Conservation (phyloP, 1,140 invertebrate genomes). For the Sitodiplosis mosellana region DNA sequence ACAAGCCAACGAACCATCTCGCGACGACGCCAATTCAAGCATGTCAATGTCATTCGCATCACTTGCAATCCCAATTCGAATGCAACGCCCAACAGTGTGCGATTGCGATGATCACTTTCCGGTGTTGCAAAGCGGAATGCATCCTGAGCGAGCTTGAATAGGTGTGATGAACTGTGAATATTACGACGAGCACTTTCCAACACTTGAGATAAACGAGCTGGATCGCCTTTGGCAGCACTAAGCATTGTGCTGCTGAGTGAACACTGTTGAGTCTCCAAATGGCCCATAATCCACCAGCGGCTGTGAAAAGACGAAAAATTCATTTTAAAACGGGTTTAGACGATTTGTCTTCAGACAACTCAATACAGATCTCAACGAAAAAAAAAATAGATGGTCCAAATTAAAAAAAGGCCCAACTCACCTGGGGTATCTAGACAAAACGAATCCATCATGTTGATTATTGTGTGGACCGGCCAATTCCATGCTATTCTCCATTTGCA, state of each 20-base stretch:
- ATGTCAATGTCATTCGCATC: conserved; percentile 64
- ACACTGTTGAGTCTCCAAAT: conserved; percentile 68
- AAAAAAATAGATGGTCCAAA: neutral
- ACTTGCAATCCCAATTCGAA: conserved; percentile 67
- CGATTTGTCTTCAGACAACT: neutral
- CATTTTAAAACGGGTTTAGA: no score
- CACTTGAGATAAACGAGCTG: conserved; percentile 45
- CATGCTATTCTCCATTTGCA: neutral
- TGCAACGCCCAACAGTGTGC: conserved; percentile 53
- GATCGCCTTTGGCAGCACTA: conserved; percentile 51
- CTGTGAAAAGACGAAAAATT: conserved; percentile 26
- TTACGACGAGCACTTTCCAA: conserved; percentile 58
- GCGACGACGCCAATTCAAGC: conserved; percentile 57
- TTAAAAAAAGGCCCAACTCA: neutral
- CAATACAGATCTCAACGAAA: no score
- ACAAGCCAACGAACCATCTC: conserved; percentile 79
- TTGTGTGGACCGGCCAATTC: neutral
- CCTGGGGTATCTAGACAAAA: conserved; percentile 1
- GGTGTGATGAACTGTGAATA: conserved; percentile 64
- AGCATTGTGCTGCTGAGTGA: conserved; percentile 60
- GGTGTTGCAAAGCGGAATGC: conserved; percentile 64
- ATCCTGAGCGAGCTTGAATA: conserved; percentile 70
- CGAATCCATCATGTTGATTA: conserved; percentile 1
- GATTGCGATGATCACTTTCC: conserved; percentile 47
- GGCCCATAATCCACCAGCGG: conserved; percentile 47